Evolutionary conservation across 2,113 vertebrate genomes (phyloP), one percentile per base, ranked within the genome.

Genomic region (Amblyornis subalaris): DNA sequence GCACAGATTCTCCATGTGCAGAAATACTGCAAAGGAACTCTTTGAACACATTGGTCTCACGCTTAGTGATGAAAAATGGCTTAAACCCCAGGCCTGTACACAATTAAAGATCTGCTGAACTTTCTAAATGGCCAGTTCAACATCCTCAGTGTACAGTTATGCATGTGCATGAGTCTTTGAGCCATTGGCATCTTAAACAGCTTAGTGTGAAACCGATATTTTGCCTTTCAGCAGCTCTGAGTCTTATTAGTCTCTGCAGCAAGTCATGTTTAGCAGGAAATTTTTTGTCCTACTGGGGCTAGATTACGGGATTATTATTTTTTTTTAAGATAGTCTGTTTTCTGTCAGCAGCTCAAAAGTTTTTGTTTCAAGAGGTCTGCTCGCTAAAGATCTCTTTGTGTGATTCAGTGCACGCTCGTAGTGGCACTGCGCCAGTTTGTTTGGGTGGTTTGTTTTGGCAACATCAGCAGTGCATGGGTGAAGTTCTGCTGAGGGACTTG

Each of bases 371-470:
- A 90, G 88, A 76, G 36, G 64, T 81, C 65, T 88, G 42, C 60
- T 89, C 18, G 1, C 79, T 80, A 21, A 83, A 90, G 57, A 47
- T 55, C 62, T 67, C 26, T 85, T 90, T 71, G 24, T 79, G 62
- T 74, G 86, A 70, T 74, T 57, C 74, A 70, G 7, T 23, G 13
- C 48, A 64, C 0, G 1, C 58, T 54, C 9, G 0, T 23, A 16
- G 51, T 51, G 79, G 93, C 90, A 9, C 25, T 6, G 14, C 0
- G 77, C 97, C 95, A 94, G 58, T 54, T 57, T 71, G 62, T 90
- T 95, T 69, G 79, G 75, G 62, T 91, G 86, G 93, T 89, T 93
- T 95, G 80, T 96, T 95, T 93, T 96, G 90, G 89, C 92, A 93
- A 45, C 55, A 29, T 71, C 5, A 74, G 51, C 69, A 86, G 29